Conservation (phyloP, 1,140 invertebrate species). For the Micrasema minimum region DNA sequence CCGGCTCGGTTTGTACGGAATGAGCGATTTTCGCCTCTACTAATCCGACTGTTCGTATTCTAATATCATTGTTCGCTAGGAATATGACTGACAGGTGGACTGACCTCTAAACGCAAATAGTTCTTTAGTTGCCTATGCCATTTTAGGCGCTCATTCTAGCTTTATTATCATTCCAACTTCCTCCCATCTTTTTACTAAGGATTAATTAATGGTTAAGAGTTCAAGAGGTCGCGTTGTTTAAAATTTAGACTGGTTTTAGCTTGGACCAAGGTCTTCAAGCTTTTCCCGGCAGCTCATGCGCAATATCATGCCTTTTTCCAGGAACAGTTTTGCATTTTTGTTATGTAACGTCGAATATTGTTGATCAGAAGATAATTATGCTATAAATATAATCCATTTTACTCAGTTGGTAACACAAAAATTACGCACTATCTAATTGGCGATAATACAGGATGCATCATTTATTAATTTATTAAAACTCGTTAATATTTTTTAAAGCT, state of each 20-base stretch:
- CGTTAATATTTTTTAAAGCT: too few relatives aligned
- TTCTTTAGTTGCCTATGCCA: conserved; percentile 8
- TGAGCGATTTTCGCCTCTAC: conserved; percentile 2
- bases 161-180: not conserved
- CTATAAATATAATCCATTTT: too few relatives aligned
- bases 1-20: not conserved
- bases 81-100: not conserved
- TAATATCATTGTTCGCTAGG: not conserved
- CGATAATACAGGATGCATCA: too few relatives aligned
- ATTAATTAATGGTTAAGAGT: not conserved
- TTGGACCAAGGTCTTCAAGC: not conserved
- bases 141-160: not conserved
- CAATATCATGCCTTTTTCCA: too few relatives aligned
- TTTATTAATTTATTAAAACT: too few relatives aligned
- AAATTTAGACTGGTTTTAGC: not conserved
- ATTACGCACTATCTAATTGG: too few relatives aligned
- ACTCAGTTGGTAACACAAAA: too few relatives aligned
- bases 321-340: too few relatives aligned
- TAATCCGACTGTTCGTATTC: not conserved
- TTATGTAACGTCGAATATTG: too few relatives aligned
- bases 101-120: not conserved
- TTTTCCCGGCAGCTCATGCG: too few relatives aligned
- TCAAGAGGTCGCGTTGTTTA: not conserved
- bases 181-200: not conserved
- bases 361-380: too few relatives aligned